phyloP scores from a whole-genome alignment of 64 coral and sea anemone genomes.

The Montipora capricornis region DNA sequence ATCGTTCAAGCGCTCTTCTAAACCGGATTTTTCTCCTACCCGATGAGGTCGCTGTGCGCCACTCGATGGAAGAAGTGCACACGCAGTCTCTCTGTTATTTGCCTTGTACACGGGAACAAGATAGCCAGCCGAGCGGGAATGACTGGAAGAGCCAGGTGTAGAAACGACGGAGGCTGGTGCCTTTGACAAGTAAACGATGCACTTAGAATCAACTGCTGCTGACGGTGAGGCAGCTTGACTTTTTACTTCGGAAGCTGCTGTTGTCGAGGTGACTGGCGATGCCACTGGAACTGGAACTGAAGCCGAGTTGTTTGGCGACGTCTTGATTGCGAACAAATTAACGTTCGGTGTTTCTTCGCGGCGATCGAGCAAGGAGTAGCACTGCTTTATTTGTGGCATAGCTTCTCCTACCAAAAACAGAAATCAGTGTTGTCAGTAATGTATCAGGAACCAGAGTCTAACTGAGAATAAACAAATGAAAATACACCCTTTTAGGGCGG shows the following conservation, averaged over 20 bases:
- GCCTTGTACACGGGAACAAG: conserved; percentile 68
- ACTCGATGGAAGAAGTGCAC: conserved; percentile 52
- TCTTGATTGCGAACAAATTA: conserved; percentile 7
- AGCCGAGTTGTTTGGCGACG: conserved; percentile 1
- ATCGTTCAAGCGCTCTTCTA: neutral
- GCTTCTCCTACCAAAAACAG: conserved; percentile 27
- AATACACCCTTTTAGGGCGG: no score
- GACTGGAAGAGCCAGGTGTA: neutral
- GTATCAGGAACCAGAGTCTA: no score
- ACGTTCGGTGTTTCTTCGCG: neutral
- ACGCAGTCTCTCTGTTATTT: conserved; percentile 39
- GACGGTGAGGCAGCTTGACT: neutral
- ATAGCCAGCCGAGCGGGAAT: conserved; percentile 24
- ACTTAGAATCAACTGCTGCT: neutral
- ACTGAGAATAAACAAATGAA: no score
- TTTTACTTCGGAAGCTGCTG: neutral
- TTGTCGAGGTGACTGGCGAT: conserved; percentile 17
- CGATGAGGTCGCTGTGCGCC: neutral
- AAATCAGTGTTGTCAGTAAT: neutral
- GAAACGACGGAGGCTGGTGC: neutral
- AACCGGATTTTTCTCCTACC: neutral
- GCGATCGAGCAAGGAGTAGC: conserved; percentile 61
- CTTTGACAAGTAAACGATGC: conserved; percentile 37
- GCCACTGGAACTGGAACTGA: neutral
- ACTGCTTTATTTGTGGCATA: conserved; percentile 77